Percentiles rank a stretch among this genome's conserved stretches.
Conservation (phyloP, 2,113 vertebrate genomes). For the Recurvirostra avosetta region DNA sequence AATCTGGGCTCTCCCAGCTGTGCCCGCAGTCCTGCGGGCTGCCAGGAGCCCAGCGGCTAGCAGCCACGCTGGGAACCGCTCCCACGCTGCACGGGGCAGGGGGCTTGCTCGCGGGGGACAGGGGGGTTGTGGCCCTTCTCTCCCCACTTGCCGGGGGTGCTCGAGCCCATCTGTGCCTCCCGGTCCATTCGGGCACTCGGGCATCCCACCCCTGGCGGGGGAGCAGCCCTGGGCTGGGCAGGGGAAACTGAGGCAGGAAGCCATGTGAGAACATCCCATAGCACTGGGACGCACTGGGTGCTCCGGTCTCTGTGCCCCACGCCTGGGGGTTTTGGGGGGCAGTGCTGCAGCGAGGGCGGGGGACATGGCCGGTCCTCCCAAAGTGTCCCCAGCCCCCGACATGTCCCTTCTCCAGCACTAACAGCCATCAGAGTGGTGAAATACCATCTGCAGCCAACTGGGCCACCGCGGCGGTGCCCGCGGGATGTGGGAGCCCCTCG, state of each 20-base stretch:
- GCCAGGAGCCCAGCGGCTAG: not conserved
- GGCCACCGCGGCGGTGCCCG: not conserved
- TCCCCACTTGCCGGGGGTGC: not conserved
- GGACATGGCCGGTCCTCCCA: rapidly evolving
- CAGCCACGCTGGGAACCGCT: not conserved
- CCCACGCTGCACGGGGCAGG: not conserved
- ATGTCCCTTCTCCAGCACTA: not conserved
- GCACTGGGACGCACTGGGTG: rapidly evolving
- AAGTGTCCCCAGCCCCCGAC: not conserved
- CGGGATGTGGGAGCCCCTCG: not conserved
- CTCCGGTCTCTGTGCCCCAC: rapidly evolving
- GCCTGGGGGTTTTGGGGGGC: not conserved
- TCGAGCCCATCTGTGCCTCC: not conserved
- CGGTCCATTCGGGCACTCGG: not conserved
- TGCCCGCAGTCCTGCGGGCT: not conserved
- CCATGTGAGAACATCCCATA: rapidly evolving
- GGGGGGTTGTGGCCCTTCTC: not conserved
- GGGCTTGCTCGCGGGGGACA: not conserved
- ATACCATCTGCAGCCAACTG: not conserved
- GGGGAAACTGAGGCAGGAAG: not conserved
- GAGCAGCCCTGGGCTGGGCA: too few species aligned
- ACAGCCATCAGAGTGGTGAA: not conserved
- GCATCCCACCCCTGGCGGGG: not conserved
- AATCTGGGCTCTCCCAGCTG: not conserved
- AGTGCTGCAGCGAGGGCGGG: not conserved